Percentiles rank a stretch among this genome's conserved stretches.
Conservation (phyloP, 2,113 vertebrate genomes). For the Phyllopteryx taeniolatus region DNA sequence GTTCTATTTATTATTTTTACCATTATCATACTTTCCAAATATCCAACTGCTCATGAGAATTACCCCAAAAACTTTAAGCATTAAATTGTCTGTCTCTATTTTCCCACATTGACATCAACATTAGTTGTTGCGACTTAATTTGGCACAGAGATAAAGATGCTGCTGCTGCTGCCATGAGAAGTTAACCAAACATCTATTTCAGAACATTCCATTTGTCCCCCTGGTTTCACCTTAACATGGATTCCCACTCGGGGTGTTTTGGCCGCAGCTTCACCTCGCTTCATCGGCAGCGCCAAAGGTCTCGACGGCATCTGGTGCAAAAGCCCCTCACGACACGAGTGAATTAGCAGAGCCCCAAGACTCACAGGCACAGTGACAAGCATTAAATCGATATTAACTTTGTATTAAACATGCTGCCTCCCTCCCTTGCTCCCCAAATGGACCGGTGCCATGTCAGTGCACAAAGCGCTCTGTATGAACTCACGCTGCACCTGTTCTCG, state of each 20-base stretch:
- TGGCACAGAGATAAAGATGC: background rate
- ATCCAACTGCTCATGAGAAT: too few species aligned
- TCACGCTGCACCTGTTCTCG: constrained; percentile 74
- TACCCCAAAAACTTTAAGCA: too few species aligned
- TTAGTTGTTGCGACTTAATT: constrained; percentile 1
- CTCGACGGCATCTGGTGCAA: constrained; percentile 61
- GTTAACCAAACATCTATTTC: constrained; percentile 63
- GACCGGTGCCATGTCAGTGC: constrained; percentile 58
- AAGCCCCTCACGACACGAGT: constrained; percentile 47
- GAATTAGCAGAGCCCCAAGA: constrained; percentile 69
- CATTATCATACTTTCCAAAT: too few species aligned
- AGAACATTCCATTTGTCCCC: constrained; percentile 27
- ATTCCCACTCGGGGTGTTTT: constrained; percentile 59
- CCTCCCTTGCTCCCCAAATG: constrained; percentile 52
- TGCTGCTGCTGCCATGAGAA: constrained; percentile 39
- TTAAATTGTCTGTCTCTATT: background rate
- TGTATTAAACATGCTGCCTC: constrained; percentile 77
- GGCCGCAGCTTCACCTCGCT: constrained; percentile 60
- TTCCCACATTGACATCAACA: background rate
- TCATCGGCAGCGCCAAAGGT: constrained; percentile 31
- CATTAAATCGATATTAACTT: constrained; percentile 84
- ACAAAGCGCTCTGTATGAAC: constrained; percentile 71
- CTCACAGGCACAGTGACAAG: constrained; percentile 74
- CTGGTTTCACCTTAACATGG: constrained; percentile 34
- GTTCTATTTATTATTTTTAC: too few species aligned